Evolutionary conservation across 2,888 invertebrate genomes (phyloP).

Genomic region (Anarsia innoxiella): DNA sequence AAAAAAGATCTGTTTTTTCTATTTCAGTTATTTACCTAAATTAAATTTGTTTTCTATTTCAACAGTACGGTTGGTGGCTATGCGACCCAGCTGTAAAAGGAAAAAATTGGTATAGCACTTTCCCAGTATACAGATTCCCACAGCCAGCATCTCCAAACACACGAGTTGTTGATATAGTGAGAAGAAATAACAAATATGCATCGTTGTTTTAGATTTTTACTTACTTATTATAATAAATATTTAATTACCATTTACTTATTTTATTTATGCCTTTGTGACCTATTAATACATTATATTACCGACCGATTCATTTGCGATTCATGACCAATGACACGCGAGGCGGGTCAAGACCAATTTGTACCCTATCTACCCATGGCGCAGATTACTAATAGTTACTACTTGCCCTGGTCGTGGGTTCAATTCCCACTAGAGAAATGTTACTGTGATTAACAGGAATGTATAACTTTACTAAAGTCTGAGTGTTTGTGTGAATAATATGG

Average conservation of each 20-base stretch:
- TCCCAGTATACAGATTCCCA: conserved; percentile 33
- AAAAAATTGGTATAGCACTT: conserved; percentile 55
- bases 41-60: conserved; percentile 20
- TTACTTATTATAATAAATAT: background rate
- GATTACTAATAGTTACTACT: too few species aligned
- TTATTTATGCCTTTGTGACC: too few species aligned
- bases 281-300: too few species aligned
- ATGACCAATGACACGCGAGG: too few species aligned
- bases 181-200: conserved; percentile 64
- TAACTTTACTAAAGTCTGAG: too few species aligned
- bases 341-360: too few species aligned
- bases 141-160: conserved; percentile 57
- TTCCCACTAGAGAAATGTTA: too few species aligned
- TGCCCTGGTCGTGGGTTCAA: too few species aligned
- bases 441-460: too few species aligned
- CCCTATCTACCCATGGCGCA: too few species aligned
- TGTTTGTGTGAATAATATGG: too few species aligned
- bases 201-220: conserved; percentile 40
- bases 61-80: conserved; percentile 72
- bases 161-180: conserved; percentile 47
- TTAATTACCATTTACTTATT: background rate
- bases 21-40: background rate
- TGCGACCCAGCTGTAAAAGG: conserved; percentile 49
- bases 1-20: background rate
- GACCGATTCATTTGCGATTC: too few species aligned